A percentile compares a stretch with the other conserved stretches of the same genome.
Conservation (phyloP, 2,888 invertebrate species). For the Mechanitis messenoides region DNA sequence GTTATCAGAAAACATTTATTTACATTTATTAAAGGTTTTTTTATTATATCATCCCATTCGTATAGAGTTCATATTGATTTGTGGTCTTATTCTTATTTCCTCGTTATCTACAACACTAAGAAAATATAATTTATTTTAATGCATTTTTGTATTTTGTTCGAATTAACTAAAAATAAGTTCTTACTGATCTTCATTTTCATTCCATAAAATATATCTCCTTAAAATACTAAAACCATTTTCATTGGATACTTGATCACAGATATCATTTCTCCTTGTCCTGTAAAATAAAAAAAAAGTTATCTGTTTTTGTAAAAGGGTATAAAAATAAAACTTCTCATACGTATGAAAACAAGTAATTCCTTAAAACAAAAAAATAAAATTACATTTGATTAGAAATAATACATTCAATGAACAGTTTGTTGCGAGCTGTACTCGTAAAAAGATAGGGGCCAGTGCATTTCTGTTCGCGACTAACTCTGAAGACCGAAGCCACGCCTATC, state of each 20-base stretch:
- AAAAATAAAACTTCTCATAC: not conserved
- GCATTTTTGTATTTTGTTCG: too few relatives aligned
- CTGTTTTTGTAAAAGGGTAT: too few relatives aligned
- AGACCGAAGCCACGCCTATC: constrained; percentile 51
- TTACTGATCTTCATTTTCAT: not conserved
- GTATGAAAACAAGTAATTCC: not conserved
- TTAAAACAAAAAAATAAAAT: not conserved
- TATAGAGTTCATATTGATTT: too few relatives aligned
- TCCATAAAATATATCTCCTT: constrained; percentile 2
- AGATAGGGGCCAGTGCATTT: constrained; percentile 47
- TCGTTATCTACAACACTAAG: too few relatives aligned
- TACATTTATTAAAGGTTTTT: too few relatives aligned
- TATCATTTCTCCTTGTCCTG: not conserved
- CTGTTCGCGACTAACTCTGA: constrained; percentile 33
- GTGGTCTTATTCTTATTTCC: too few relatives aligned
- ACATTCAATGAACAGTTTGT: constrained; percentile 45
- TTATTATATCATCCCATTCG: too few relatives aligned
- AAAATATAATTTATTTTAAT: too few relatives aligned
- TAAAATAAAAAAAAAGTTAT: not conserved
- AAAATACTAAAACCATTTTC: not conserved
- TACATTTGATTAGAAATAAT: constrained; percentile 30
- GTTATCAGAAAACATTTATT: too few relatives aligned
- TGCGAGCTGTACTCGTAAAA: constrained; percentile 49
- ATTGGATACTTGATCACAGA: constrained; percentile 4
- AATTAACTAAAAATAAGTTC: not conserved